Percentiles rank a stretch among this genome's conserved stretches.
phyloP scores from a whole-genome alignment of 2,797 vertebrate species.

The Sebastes steindachneri region DNA sequence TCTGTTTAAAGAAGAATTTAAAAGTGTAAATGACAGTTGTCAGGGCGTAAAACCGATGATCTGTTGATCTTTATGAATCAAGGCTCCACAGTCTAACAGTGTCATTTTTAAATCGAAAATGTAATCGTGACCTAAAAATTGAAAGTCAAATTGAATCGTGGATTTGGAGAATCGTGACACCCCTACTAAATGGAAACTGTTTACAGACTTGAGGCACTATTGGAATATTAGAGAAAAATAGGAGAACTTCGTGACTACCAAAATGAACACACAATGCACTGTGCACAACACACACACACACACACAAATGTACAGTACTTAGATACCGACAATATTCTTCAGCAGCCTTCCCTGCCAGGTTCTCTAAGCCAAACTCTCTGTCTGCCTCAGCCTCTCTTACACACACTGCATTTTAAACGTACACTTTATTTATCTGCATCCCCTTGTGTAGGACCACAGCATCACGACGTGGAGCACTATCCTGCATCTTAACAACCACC shows the following conservation, averaged over 20 bases:
- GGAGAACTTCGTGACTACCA: neutral
- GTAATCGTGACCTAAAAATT: too few species aligned
- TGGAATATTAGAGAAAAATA: neutral
- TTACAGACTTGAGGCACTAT: neutral
- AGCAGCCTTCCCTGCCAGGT: neutral
- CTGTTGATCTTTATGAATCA: too few species aligned
- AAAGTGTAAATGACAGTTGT: too few species aligned
- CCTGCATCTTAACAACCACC: slow-evolving; percentile 50
- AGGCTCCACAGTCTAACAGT: too few species aligned
- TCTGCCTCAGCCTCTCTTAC: neutral
- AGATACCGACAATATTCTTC: neutral
- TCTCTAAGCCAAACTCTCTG: slow-evolving; percentile 2
- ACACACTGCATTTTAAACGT: slow-evolving; percentile 39
- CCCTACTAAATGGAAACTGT: neutral
- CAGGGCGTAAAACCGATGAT: too few species aligned
- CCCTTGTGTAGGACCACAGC: neutral
- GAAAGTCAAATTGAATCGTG: too few species aligned
- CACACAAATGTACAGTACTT: neutral
- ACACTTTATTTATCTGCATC: slow-evolving; percentile 37
- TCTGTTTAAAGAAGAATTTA: too few species aligned
- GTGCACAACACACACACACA: neutral
- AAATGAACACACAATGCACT: neutral
- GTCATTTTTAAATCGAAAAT: too few species aligned
- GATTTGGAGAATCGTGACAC: too few species aligned
- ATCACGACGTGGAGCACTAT: slow-evolving; percentile 25